Evolutionary conservation across 2,888 invertebrate species (phyloP).

Genomic region (Spodoptera littoralis): DNA sequence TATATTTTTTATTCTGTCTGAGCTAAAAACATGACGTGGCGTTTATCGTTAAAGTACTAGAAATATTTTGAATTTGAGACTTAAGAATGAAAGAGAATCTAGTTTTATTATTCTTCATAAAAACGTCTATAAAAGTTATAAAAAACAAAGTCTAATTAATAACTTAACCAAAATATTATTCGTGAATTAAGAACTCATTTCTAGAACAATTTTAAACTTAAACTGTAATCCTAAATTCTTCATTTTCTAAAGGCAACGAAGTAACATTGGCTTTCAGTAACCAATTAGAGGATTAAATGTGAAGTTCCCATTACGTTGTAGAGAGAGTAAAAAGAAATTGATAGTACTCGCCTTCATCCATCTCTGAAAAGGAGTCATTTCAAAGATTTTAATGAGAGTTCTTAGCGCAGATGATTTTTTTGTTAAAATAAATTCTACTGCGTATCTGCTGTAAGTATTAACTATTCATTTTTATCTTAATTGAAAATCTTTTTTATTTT

Average conservation of each 20-base stretch:
- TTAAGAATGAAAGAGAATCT: too few species aligned
- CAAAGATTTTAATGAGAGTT: constrained; percentile 50
- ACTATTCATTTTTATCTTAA: constrained; percentile 21
- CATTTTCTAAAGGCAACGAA: neutral
- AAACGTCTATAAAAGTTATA: too few species aligned
- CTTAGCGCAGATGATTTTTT: constrained; percentile 30
- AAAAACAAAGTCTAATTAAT: too few species aligned
- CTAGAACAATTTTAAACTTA: too few species aligned
- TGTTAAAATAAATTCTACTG: constrained; percentile 37
- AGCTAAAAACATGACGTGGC: too few species aligned
- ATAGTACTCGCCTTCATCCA: constrained; percentile 30
- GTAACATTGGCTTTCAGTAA: constrained; percentile 24
- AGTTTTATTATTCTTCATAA: too few species aligned
- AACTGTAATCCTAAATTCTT: neutral
- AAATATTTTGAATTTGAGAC: too few species aligned
- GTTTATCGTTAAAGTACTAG: too few species aligned
- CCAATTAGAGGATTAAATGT: constrained; percentile 44
- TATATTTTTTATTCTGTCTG: too few species aligned
- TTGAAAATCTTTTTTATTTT: constrained; percentile 13
- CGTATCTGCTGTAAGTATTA: constrained; percentile 11
- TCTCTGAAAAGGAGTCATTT: constrained; percentile 45
- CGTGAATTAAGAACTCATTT: too few species aligned
- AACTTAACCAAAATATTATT: too few species aligned
- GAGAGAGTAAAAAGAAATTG: constrained; percentile 33
- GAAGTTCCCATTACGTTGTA: constrained; percentile 24